phyloP scores from a whole-genome alignment of 2,797 vertebrate genomes.

The Premnoplex brunnescens region DNA sequence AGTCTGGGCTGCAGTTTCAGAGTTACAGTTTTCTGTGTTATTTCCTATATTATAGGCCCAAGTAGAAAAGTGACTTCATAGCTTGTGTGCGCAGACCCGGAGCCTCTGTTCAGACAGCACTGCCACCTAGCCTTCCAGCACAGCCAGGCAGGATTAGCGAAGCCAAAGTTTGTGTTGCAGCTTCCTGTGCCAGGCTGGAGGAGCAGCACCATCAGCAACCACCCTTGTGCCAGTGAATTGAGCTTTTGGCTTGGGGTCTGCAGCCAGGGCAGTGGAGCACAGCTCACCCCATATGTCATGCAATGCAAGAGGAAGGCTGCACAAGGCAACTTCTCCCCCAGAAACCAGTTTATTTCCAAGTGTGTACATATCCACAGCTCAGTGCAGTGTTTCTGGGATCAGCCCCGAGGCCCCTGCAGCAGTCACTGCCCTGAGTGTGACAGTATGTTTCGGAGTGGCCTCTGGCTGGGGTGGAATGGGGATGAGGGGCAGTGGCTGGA shows the following conservation, averaged over 20 bases:
- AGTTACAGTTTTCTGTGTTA: not conserved
- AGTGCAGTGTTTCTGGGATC: not conserved
- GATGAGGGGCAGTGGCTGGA: not conserved
- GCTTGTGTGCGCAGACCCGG: not conserved
- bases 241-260: not conserved
- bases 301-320: not conserved
- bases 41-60: not conserved
- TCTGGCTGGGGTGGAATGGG: not conserved
- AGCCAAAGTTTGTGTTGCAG: not conserved
- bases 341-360: not conserved
- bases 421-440: not conserved
- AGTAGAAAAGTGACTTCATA: not conserved
- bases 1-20: not conserved
- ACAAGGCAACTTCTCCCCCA: not conserved
- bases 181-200: not conserved
- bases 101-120: not conserved
- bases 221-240: not conserved
- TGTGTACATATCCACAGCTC: not conserved
- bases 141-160: not conserved
- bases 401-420: not conserved
- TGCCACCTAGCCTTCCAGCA: not conserved
- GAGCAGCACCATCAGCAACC: not conserved
- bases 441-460: fast-evolving
- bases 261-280: not conserved
- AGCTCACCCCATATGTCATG: fast-evolving